These are phyloP conservation scores for Apolygus lucorum DNA, from an alignment of 1,140 invertebrate species.

Conservation along the genomic window DNA sequence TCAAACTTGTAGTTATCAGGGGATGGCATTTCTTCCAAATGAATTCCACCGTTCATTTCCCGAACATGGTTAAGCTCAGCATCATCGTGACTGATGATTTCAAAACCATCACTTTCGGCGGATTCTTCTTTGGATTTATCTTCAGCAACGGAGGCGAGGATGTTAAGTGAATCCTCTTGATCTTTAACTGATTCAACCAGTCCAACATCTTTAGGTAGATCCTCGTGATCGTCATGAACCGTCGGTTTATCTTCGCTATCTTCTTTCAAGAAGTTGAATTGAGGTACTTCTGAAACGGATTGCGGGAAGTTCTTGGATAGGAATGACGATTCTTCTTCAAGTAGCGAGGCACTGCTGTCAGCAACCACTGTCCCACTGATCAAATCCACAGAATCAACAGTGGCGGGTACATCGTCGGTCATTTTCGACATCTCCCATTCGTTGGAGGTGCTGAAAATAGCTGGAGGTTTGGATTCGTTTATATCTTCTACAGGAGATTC, in stretches of 20 bases:
- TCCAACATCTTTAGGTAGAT: too few relatives aligned
- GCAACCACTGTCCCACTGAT: too few relatives aligned
- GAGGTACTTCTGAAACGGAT: not conserved
- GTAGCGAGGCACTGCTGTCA: too few relatives aligned
- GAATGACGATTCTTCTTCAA: too few relatives aligned
- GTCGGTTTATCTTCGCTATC: not conserved
- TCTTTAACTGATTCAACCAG: too few relatives aligned
- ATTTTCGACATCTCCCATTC: not conserved
- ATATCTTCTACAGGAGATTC: not conserved
- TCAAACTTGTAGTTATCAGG: not conserved
- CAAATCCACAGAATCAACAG: not conserved
- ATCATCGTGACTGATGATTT: not conserved
- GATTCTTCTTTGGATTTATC: not conserved
- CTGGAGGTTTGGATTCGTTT: not conserved
- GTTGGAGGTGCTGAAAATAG: too few relatives aligned
- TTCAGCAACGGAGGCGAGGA: not conserved
- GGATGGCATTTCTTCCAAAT: not conserved
- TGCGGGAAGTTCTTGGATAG: not conserved
- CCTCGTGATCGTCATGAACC: not conserved
- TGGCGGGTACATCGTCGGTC: not conserved
- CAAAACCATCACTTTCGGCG: conserved; percentile 1
- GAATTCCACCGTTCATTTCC: not conserved
- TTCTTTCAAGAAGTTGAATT: not conserved
- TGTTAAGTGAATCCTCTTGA: not conserved
- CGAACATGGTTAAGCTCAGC: not conserved